A percentile compares a stretch with the other conserved stretches of the same genome.
Conservation (phyloP, 2,113 vertebrate species). For the Oncorhynchus gorbuscha region DNA sequence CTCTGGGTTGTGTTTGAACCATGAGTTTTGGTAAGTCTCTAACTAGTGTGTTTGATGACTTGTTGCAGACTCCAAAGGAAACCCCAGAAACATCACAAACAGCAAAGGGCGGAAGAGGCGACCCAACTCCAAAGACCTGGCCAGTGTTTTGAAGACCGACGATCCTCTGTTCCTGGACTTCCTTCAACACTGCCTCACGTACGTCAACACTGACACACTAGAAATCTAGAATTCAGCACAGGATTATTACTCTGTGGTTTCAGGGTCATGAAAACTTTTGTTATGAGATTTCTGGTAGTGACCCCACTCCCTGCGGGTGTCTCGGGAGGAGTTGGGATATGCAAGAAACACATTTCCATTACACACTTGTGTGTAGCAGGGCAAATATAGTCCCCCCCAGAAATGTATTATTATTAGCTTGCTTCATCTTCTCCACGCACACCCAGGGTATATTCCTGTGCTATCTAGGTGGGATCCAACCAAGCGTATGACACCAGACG, state of each 20-base stretch:
- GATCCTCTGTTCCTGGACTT: constrained; percentile 87
- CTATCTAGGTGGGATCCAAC: constrained; percentile 87
- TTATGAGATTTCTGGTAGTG: too few species aligned
- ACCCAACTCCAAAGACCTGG: constrained; percentile 85
- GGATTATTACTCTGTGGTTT: too few species aligned
- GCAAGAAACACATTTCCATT: too few species aligned
- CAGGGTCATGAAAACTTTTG: background rate
- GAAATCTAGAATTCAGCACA: background rate
- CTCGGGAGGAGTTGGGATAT: too few species aligned
- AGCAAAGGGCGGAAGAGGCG: constrained; percentile 86
- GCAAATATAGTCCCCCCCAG: too few species aligned
- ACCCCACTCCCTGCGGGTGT: too few species aligned
- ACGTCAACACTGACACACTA: constrained; percentile 34
- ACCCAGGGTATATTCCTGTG: background rate
- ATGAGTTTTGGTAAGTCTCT: background rate
- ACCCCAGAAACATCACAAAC: constrained; percentile 84
- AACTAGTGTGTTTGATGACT: background rate
- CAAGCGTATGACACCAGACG: constrained; percentile 87
- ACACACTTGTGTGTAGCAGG: too few species aligned
- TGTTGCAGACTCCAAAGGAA: constrained; percentile 86
- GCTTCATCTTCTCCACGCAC: background rate
- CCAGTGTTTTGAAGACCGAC: constrained; percentile 80
- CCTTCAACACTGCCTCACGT: constrained; percentile 85
- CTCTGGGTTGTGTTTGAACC: background rate
- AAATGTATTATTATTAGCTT: too few species aligned